Conservation (phyloP, 2,113 vertebrate species). For the Hydrolagus affinis region DNA sequence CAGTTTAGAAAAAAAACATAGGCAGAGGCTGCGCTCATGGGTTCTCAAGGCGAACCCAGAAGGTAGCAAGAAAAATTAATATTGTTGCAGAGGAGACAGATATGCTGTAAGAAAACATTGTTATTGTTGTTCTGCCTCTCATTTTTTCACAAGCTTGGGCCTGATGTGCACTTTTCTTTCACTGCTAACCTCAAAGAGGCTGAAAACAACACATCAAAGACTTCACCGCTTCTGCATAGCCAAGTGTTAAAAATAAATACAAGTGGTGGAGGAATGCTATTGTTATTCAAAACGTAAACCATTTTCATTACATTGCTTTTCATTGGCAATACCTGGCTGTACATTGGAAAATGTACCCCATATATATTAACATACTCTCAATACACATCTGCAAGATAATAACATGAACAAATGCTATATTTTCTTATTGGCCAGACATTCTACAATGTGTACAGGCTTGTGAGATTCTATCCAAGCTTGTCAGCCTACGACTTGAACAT, state of each 20-base stretch:
- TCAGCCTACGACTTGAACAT: not conserved
- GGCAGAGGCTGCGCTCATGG: too few species aligned
- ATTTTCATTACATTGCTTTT: too few species aligned
- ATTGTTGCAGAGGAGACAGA: too few species aligned
- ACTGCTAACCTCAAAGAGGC: not conserved
- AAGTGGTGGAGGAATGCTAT: not conserved
- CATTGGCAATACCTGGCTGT: too few species aligned
- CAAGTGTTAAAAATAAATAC: not conserved
- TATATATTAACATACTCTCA: not conserved
- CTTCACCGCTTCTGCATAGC: not conserved
- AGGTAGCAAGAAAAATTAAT: too few species aligned
- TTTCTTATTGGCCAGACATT: not conserved
- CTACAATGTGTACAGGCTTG: not conserved
- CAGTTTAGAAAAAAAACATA: too few species aligned
- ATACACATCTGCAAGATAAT: not conserved
- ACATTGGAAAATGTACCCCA: too few species aligned
- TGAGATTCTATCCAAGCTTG: conserved; percentile 5
- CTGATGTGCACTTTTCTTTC: not conserved
- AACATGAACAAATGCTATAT: not conserved
- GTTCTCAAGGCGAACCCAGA: too few species aligned
- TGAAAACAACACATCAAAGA: not conserved
- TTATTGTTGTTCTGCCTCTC: not conserved
- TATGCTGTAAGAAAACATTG: too few species aligned
- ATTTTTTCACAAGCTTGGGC: not conserved
- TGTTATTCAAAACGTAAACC: not conserved